Conservation (phyloP, 2,888 invertebrate genomes). For the Eumacrocentrus americanus region DNA sequence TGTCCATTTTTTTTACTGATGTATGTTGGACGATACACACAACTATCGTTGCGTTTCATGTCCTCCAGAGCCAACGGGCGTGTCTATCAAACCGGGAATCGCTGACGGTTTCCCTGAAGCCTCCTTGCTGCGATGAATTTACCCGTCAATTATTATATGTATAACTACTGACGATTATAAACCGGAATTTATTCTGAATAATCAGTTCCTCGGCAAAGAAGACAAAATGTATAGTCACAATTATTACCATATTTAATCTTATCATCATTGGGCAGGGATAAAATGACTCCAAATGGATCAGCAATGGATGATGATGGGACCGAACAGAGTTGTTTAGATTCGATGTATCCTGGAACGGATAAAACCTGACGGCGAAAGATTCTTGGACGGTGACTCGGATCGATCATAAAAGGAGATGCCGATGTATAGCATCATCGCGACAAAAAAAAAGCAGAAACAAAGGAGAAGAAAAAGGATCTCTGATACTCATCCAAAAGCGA, state of each 20-base stretch:
- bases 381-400: background rate
- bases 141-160: background rate
- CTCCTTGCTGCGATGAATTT: background rate
- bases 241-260: background rate
- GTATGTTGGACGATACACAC: background rate
- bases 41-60: background rate
- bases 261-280: background rate
- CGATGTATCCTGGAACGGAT: background rate
- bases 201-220: too few species aligned
- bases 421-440: background rate
- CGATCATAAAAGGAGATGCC: slow-evolving; percentile 13
- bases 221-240: background rate
- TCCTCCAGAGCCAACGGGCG: background rate
- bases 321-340: background rate
- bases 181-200: background rate
- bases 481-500: slow-evolving; percentile 18
- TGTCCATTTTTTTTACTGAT: too few species aligned
- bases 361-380: slow-evolving; percentile 9
- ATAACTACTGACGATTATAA: background rate
- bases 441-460: slow-evolving; percentile 10
- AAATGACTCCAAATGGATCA: background rate
- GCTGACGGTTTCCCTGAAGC: background rate
- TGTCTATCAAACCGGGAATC: background rate
- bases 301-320: background rate
- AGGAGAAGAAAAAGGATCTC: background rate